Evolutionary conservation across 2,888 invertebrate genomes (phyloP).

Genomic region (Ecliptopera silaceata): DNA sequence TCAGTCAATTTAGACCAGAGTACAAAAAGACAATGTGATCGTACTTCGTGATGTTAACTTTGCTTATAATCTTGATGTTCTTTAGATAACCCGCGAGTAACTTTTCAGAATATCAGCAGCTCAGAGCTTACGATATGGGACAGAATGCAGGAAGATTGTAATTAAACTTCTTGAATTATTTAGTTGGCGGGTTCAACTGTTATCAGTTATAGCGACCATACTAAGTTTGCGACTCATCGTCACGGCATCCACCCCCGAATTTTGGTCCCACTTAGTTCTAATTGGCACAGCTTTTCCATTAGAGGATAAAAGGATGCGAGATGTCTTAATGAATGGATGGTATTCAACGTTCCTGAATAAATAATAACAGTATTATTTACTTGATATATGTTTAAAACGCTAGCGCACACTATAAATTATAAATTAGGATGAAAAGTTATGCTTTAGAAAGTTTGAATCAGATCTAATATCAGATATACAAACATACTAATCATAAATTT

Average conservation of each 20-base stretch:
- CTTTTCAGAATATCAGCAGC: too few species aligned
- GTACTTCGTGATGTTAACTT: too few species aligned
- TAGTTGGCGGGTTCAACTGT: constrained; percentile 52
- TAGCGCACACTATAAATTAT: too few species aligned
- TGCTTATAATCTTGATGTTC: too few species aligned
- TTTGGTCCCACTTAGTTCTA: constrained; percentile 37
- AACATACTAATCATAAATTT: too few species aligned
- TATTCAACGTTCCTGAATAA: constrained; percentile 36
- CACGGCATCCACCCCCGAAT: constrained; percentile 26
- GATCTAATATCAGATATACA: too few species aligned
- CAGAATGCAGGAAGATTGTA: constrained; percentile 3
- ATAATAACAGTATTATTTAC: constrained; percentile 24
- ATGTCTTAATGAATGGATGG: constrained; percentile 40
- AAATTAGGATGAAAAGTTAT: background rate
- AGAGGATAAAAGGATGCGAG: constrained; percentile 40
- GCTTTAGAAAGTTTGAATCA: too few species aligned
- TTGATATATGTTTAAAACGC: background rate
- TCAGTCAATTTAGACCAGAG: too few species aligned
- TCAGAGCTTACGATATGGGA: too few species aligned
- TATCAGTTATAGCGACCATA: constrained; percentile 46
- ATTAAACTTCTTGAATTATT: constrained; percentile 51
- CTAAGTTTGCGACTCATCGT: constrained; percentile 38
- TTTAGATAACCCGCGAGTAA: too few species aligned
- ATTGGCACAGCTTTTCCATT: constrained; percentile 45
- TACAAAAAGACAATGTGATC: too few species aligned